phyloP scores from a whole-genome alignment of 2,888 invertebrate genomes.

The Pandemis cinnamomeana region DNA sequence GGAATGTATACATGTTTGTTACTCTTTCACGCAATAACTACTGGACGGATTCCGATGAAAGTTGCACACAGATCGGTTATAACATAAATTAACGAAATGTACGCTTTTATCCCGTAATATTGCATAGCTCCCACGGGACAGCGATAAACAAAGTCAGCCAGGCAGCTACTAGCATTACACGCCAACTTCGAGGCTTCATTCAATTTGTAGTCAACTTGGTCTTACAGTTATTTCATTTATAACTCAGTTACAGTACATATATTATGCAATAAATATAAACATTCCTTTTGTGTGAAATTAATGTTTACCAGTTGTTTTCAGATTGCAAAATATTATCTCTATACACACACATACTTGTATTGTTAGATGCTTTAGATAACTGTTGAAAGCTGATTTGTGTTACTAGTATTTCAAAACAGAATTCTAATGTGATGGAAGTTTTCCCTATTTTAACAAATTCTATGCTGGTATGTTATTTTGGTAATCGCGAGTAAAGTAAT shows the following conservation, averaged over 20 bases:
- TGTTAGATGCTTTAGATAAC: constrained; percentile 62
- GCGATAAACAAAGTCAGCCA: no score
- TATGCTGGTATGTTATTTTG: constrained; percentile 7
- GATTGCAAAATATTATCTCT: constrained; percentile 47
- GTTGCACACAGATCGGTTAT: no score
- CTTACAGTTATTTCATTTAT: constrained; percentile 29
- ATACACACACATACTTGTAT: constrained; percentile 54
- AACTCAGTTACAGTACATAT: constrained; percentile 44
- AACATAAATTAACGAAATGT: no score
- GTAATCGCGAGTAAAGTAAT: not conserved
- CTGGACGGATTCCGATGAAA: no score
- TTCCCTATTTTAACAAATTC: constrained; percentile 16
- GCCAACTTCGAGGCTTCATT: constrained; percentile 20
- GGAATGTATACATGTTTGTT: no score
- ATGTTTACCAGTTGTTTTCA: constrained; percentile 45
- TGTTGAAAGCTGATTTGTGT: constrained; percentile 27
- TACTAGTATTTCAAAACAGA: constrained; percentile 21
- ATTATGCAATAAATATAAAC: constrained; percentile 47
- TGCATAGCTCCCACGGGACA: no score
- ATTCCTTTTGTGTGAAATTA: constrained; percentile 57
- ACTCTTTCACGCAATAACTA: no score
- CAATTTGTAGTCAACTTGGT: constrained; percentile 23
- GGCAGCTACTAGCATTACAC: not conserved
- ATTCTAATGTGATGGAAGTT: constrained; percentile 12
- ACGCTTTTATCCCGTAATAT: no score